Evolutionary conservation across 92 coral and sea anemone species (phyloP).

Genomic region (Palythoa grandiflora): DNA sequence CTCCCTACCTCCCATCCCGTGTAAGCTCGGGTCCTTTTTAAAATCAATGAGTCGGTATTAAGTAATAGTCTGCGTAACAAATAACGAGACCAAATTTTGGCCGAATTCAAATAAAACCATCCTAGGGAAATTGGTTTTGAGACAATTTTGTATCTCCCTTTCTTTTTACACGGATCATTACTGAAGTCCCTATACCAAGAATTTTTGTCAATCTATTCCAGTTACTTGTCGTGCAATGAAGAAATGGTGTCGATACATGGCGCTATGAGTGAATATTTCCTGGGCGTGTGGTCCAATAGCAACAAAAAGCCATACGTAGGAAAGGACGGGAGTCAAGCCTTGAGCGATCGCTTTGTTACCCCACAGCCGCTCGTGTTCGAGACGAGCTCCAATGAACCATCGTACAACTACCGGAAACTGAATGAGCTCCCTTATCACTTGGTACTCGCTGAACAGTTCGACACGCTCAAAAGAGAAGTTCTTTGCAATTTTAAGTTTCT

Average conservation of each 20-base stretch:
- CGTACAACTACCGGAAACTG: slow-evolving; percentile 74
- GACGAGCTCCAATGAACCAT: slow-evolving; percentile 45
- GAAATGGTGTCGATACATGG: slow-evolving; percentile 57
- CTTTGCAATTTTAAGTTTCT: slow-evolving; percentile 75
- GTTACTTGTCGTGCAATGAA: slow-evolving; percentile 59
- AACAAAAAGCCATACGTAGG: slow-evolving; percentile 68
- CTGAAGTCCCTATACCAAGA: too few relatives aligned
- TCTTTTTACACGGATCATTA: too few relatives aligned
- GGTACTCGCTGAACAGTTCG: slow-evolving; percentile 58
- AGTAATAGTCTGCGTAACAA: too few relatives aligned
- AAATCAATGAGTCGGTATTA: too few relatives aligned
- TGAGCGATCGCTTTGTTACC: slow-evolving; percentile 83
- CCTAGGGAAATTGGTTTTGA: too few relatives aligned
- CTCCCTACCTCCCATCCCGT: too few relatives aligned
- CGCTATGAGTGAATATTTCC: slow-evolving; percentile 68
- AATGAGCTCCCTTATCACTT: slow-evolving; percentile 77
- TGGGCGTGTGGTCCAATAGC: slow-evolving; percentile 75
- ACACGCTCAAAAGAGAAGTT: slow-evolving; percentile 71
- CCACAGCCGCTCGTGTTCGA: slow-evolving; percentile 78
- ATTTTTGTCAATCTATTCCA: background rate
- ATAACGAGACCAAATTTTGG: too few relatives aligned
- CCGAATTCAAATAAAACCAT: too few relatives aligned
- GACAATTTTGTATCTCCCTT: too few relatives aligned
- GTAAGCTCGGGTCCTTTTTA: too few relatives aligned
- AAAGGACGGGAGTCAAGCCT: slow-evolving; percentile 44